Percentiles rank a stretch among this genome's conserved stretches.
Conservation (phyloP, 1,140 invertebrate genomes). For the Thaumatotibia leucotreta region DNA sequence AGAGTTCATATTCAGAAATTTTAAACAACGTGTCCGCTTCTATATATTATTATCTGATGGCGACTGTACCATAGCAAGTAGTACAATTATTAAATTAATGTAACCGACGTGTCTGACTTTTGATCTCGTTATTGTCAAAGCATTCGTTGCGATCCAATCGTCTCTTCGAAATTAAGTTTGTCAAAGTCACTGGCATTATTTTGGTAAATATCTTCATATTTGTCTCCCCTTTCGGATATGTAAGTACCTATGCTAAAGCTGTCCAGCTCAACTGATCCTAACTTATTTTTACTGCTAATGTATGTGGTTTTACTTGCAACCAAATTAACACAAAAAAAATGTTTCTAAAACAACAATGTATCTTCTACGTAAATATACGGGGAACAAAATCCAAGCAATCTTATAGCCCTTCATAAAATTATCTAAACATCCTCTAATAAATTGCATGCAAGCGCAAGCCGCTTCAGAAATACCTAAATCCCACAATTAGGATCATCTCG, state of each 20-base stretch:
- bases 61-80: no score
- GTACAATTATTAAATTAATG: not conserved
- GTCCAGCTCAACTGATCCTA: no score
- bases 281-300: no score
- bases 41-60: no score
- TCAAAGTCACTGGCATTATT: not conserved
- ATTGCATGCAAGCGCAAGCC: slow-evolving; percentile 19
- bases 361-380: not conserved
- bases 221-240: no score
- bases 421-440: slow-evolving; percentile 24
- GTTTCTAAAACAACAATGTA: not conserved
- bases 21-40: no score
- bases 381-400: slow-evolving; percentile 23
- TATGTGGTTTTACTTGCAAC: no score
- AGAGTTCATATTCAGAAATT: no score
- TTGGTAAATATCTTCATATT: not conserved
- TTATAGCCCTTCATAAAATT: slow-evolving; percentile 18
- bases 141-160: not conserved
- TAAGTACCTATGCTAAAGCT: no score
- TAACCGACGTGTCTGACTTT: not conserved
- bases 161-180: not conserved
- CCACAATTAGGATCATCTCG: slow-evolving; percentile 52
- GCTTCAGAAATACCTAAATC: slow-evolving; percentile 42
- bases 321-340: not conserved
- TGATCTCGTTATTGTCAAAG: not conserved